Base-by-base conservation (phyloP, 2,888 invertebrate genomes). In the Drosophila bunnanda region DNA sequence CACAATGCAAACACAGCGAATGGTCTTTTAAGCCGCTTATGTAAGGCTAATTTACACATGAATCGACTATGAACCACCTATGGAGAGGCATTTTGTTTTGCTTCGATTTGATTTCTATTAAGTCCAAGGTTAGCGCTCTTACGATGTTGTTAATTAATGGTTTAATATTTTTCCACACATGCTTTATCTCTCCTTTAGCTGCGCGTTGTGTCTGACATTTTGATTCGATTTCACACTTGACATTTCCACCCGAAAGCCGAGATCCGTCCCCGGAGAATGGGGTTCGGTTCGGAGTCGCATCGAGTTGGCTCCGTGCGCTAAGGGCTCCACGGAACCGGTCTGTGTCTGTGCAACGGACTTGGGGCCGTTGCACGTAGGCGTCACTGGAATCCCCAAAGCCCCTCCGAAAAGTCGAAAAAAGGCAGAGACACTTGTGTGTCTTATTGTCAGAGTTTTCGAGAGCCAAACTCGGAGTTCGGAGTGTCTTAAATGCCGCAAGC, bases 31-130 rank as follows among this genome's bases (percentile, higher is more conserved):
- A 88, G 79, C 74, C 64, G 84, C 78, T 85, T 85, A 88, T 88
- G 88, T 85, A 85, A 85, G 83, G 52, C 81, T 81, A 85, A 88
- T 88, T 88, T 82, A 85, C 82, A 88, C 85, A 85, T 88, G 85
- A 88, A 79, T 81, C 75, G 84, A 79, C 66, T 68, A 60, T 46
- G 69, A 62, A 73, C 43, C 68, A 70, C 76, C 79, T 78, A 68
- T 74, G 75, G 69, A 68, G 75, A 43, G 75, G 67, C 64, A 57
- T 55, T 72, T 75, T 71, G 71, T 61, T 61, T 70, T 79, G 78
- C 75, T 71, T 87, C 80, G 77, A 46, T 77, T 84, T 73, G 79
- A 76, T 77, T 84, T 82, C 75, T 82, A 85, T 85, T 85, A 85
- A 85, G 85, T 83, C 86, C 86, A 86, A 86, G 86, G 86, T 86